Evolutionary conservation across 2,888 invertebrate species (phyloP).

Genomic region (Habrosyne pyritoides): DNA sequence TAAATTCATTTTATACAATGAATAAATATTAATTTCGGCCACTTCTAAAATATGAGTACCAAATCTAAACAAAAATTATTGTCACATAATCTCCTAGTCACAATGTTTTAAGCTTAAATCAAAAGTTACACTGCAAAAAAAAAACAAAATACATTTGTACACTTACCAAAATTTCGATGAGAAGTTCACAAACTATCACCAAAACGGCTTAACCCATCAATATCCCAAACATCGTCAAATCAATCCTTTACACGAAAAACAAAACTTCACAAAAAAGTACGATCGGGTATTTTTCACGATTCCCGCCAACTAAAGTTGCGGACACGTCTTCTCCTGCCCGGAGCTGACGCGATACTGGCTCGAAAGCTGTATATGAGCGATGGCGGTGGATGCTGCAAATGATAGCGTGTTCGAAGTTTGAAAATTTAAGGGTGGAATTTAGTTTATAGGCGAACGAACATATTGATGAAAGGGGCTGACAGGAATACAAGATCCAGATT

Average conservation of each 20-base stretch:
- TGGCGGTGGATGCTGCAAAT: slow-evolving; percentile 50
- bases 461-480: too few species aligned
- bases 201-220: neutral
- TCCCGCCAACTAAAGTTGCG: slow-evolving; percentile 47
- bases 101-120: too few species aligned
- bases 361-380: slow-evolving; percentile 23
- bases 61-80: too few species aligned
- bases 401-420: slow-evolving; percentile 59
- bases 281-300: slow-evolving; percentile 52
- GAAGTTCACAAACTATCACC: neutral
- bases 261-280: slow-evolving; percentile 21
- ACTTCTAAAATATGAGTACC: too few species aligned
- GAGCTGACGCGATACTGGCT: slow-evolving; percentile 55
- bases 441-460: slow-evolving; percentile 29
- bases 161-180: neutral
- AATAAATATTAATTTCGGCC: too few species aligned
- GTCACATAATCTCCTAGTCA: too few species aligned
- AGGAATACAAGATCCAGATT: too few species aligned
- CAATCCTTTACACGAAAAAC: neutral
- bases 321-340: slow-evolving; percentile 43
- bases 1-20: too few species aligned
- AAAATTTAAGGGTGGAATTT: slow-evolving; percentile 44
- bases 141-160: neutral
- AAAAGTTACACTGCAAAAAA: neutral
- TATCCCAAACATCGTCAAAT: neutral